Evolutionary conservation across 2,888 invertebrate species (phyloP).

Genomic region (Drosophila kambysellisi): DNA sequence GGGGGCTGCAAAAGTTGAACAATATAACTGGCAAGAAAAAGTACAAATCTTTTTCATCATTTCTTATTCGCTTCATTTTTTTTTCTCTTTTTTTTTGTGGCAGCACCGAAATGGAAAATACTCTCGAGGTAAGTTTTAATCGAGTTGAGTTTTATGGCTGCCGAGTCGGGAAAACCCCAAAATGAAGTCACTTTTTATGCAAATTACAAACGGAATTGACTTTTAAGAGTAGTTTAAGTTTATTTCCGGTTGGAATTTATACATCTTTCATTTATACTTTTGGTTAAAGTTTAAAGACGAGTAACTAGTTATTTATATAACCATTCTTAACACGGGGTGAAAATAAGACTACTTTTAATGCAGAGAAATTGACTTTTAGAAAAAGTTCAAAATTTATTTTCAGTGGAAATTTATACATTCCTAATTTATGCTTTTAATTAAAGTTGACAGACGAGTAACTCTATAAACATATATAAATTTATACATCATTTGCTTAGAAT

Average conservation of each 20-base stretch:
- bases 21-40: constrained; percentile 49
- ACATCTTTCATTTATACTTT: background rate
- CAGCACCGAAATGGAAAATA: constrained; percentile 30
- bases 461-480: no score
- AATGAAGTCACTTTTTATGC: constrained; percentile 3
- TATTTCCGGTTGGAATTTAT: background rate
- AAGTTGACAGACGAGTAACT: background rate
- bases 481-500: background rate
- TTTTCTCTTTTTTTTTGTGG: background rate
- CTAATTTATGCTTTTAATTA: background rate
- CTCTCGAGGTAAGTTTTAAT: constrained; percentile 47
- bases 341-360: background rate
- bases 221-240: background rate
- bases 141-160: constrained; percentile 36
- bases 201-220: constrained; percentile 1
- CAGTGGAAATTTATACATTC: background rate
- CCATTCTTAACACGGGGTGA: background rate
- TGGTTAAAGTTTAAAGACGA: background rate
- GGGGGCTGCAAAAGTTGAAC: constrained; percentile 47
- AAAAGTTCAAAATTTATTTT: no score
- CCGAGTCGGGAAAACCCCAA: background rate
- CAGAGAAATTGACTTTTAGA: background rate
- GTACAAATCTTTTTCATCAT: constrained; percentile 16
- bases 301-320: background rate
- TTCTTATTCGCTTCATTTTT: background rate